A percentile compares a stretch with the other conserved stretches of the same genome.
Evolutionary conservation across 2,113 vertebrate species (phyloP).

Genomic region (Cyprinodon variegatus): DNA sequence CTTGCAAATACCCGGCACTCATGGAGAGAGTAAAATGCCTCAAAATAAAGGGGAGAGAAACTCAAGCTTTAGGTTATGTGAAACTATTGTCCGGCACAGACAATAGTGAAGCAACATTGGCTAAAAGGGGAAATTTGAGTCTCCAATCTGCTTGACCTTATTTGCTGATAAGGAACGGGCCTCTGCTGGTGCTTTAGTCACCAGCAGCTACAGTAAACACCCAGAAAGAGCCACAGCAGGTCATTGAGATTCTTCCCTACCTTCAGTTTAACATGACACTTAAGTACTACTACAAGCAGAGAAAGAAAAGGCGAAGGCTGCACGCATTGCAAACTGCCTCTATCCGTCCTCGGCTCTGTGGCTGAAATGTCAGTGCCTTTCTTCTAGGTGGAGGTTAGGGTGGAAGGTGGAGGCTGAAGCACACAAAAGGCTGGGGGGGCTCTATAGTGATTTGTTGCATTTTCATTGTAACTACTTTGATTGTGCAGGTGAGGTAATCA

Average conservation of each 20-base stretch:
- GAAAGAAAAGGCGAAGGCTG: conserved; percentile 82
- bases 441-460: conserved; percentile 77
- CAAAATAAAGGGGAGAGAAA: conserved; percentile 86
- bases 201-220: conserved; percentile 87
- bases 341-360: conserved; percentile 71
- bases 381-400: conserved; percentile 65
- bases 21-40: conserved; percentile 80
- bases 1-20: conserved; percentile 79
- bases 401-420: conserved; percentile 39
- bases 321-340: conserved; percentile 82
- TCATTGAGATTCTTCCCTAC: conserved; percentile 83
- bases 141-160: conserved; percentile 89
- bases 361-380: conserved; percentile 80
- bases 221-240: conserved; percentile 84
- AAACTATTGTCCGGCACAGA: conserved; percentile 84
- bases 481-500: conserved; percentile 74
- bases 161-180: conserved; percentile 87
- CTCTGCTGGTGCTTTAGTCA: conserved; percentile 79
- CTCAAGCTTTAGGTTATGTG: conserved; percentile 84
- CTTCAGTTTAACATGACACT: conserved; percentile 90
- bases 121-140: conserved; percentile 91
- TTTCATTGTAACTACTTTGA: conserved; percentile 78
- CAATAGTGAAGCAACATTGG: conserved; percentile 86
- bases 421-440: conserved; percentile 60
- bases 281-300: conserved; percentile 84